Base-by-base conservation (phyloP, 2,888 invertebrate species). In the Drosophila atripex region DNA sequence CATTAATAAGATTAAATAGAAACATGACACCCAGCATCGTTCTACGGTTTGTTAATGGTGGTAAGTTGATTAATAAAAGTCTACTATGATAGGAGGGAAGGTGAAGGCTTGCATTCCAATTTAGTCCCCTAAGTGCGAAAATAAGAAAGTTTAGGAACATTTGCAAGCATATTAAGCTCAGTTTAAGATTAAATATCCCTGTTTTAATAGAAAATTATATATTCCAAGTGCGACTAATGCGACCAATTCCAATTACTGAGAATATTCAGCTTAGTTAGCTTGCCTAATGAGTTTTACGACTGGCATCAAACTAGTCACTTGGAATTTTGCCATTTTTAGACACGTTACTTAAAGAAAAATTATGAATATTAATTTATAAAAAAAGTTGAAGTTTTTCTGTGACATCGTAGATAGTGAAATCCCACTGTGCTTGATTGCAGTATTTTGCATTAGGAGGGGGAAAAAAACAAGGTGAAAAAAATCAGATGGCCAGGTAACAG, bases 401-500 rank as follows among this genome's bases (percentile, higher is more conserved):
- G 3, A 35, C 7, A 18, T 3, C 3, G 3, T 1, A 3, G 16
- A 41, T 16, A 16, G 12, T 21, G 12, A 47, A 9, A 46, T 8
- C 35, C 39, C 59, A 64, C 53, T 45, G 56, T 75, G 32, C 39
- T 2, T 8, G 8, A 32, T 12, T 72, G 59, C 71, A 43, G 21
- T 23, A 49, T 43, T 63, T 50, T 49, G 58, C 21, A 47, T 28
- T 21, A 50, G 25, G n/a, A 3, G n/a, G 32, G 23, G 45, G n/a
- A 47, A 57, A 51, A 46, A 50, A 46, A 51, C 49, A 47, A 46
- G 43, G 58, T 45, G 52, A 49, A 52, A 63, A 56, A 71, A 71
- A 78, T 76, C 78, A 52, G 58, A 73, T 75, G 65, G 61, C 73
- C 74, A 70, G 74, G 85, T 76, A 76, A 69, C 69, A 72, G 71